Base-by-base conservation (phyloP, 2,113 vertebrate species). In the Mustela nigripes region DNA sequence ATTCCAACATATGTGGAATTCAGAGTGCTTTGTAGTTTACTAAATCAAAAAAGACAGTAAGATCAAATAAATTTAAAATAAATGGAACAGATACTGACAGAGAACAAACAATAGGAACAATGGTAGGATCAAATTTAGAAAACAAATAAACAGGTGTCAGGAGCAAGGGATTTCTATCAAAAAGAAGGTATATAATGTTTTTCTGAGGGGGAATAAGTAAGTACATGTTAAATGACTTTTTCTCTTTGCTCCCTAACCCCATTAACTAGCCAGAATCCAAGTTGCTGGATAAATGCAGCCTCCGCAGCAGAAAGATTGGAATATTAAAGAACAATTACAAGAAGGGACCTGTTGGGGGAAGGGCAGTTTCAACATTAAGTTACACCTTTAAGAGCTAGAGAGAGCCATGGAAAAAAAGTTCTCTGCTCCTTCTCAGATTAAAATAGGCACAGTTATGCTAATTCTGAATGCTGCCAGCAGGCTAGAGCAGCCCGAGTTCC, bases 321-420 rank as follows among this genome's bases (percentile, higher is more conserved):
- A 78, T 12, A 69, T 53, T 62, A 90, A 84, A 45, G 28, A 92
- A 50, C 16, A 84, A 42, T 53, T 58, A 21, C 42, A 86, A 95
- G n/a, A 50, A 48, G 10, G 22, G 14, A 58, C 12, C n/a, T 93
- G 62, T 12, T 36, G 33, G 3, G 71, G 31, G 21, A 89, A 94
- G 28, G 58, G 42, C 26, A 71, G 28, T 63, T 65, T 81, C 76
- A 80, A 82, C 8, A 63, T 39, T n/a, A 89, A 74, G 58, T 71
- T n/a, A 60, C 21, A 53, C 26, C 45, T 95, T 82, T 95, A 95
- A 86, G 56, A 95, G 94, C 69, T 74, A 91, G 94, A 85, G 53
- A 91, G 63, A 65, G 12, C 33, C n/a, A 24, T 26, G 58, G 48
- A 50, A 71, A 50, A 60, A 76, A 26, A 11, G 16, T 28, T 82